Evolutionary conservation across 2,797 vertebrate genomes (phyloP).

Genomic region (Labeo calbasu): DNA sequence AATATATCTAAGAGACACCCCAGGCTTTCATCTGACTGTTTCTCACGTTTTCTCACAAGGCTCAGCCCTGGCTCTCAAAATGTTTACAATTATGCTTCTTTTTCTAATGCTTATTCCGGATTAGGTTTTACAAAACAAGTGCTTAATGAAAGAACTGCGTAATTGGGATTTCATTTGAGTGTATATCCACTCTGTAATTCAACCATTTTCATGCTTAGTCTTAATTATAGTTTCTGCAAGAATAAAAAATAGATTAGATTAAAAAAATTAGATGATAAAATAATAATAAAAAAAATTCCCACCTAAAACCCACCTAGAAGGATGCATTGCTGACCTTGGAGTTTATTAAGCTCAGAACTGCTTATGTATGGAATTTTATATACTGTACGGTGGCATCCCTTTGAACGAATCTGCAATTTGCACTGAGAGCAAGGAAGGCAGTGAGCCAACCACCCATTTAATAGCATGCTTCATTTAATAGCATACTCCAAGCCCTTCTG

Average conservation of each 20-base stretch:
- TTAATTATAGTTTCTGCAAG: conserved; percentile 1
- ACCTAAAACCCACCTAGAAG: not conserved
- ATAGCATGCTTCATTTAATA: conserved; percentile 62
- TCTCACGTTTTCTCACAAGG: conserved; percentile 33
- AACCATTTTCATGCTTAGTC: not conserved
- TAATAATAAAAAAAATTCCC: not conserved
- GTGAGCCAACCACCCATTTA: conserved; percentile 73
- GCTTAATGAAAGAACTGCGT: conserved; percentile 40
- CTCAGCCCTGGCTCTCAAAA: not conserved
- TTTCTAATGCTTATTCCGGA: conserved; percentile 20
- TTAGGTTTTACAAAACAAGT: conserved; percentile 28
- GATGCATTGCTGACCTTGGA: conserved; percentile 53
- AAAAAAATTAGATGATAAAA: not conserved
- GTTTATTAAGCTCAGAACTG: conserved; percentile 65
- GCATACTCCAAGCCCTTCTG: conserved; percentile 20
- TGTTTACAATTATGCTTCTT: not conserved
- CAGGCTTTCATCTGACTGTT: conserved; percentile 1
- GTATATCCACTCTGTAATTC: conserved; percentile 19
- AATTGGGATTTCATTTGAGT: conserved; percentile 26
- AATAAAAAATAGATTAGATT: not conserved
- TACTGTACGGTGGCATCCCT: conserved; percentile 63
- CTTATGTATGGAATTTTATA: conserved; percentile 61
- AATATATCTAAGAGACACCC: conserved; percentile 23
- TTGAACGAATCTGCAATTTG: conserved; percentile 72
- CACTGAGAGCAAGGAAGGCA: conserved; percentile 73